Evolutionary conservation across 2,888 invertebrate genomes (phyloP).

Genomic region (Actias luna): DNA sequence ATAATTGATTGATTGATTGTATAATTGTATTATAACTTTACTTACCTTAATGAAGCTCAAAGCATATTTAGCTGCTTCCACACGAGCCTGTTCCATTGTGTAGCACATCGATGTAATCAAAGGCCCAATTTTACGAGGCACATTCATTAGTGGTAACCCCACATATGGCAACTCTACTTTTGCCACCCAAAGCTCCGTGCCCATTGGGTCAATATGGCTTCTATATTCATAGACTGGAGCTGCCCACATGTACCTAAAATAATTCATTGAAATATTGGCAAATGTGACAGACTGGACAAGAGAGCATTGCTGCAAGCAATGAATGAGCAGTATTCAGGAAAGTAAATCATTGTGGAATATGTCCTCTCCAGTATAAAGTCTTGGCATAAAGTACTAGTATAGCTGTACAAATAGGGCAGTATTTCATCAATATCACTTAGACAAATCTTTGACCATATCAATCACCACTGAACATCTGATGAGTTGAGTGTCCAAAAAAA

Average conservation of each 20-base stretch:
- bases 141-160: constrained; percentile 49
- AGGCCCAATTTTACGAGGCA: constrained; percentile 55
- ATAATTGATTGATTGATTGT: too few species aligned
- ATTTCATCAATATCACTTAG: too few species aligned
- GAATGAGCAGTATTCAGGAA: too few species aligned
- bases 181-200: constrained; percentile 55
- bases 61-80: constrained; percentile 62
- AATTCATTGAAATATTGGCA: constrained; percentile 19
- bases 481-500: too few species aligned
- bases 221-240: constrained; percentile 60
- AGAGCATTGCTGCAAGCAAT: constrained; percentile 2
- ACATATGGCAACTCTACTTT: constrained; percentile 61
- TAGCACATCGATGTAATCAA: constrained; percentile 47
- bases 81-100: constrained; percentile 55
- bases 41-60: constrained; percentile 60
- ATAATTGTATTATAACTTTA: too few species aligned
- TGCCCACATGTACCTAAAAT: constrained; percentile 61
- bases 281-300: background rate
- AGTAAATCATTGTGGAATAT: too few species aligned
- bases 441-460: too few species aligned
- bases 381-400: too few species aligned
- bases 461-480: too few species aligned
- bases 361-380: too few species aligned
- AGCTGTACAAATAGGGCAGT: too few species aligned
- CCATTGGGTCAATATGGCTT: constrained; percentile 48